phyloP scores from a whole-genome alignment of 2,113 vertebrate species.

The Sebastes fasciatus region DNA sequence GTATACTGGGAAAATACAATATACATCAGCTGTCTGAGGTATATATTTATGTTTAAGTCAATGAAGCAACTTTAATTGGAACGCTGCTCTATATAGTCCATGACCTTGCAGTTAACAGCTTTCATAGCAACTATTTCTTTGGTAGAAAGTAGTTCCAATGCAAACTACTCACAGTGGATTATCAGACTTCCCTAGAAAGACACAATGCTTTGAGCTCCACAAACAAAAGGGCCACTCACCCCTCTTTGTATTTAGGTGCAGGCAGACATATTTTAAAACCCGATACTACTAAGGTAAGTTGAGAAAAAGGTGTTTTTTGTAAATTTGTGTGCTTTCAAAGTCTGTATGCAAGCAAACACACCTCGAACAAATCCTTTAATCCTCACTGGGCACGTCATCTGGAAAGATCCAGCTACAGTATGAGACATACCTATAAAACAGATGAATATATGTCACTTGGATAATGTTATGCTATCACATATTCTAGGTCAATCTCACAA shows the following conservation, averaged over 20 bases:
- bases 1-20: not conserved
- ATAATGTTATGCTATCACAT: conserved; percentile 27
- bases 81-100: not conserved
- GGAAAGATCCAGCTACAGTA: conserved; percentile 9
- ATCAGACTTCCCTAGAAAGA: not conserved
- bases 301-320: not conserved
- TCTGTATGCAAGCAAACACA: conserved; percentile 78
- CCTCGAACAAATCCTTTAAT: conserved; percentile 52
- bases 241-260: not conserved
- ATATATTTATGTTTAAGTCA: not conserved
- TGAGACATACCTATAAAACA: conserved; percentile 36
- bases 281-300: not conserved
- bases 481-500: conserved; percentile 55
- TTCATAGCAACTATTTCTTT: not conserved
- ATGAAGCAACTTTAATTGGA: not conserved
- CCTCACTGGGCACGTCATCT: conserved; percentile 30
- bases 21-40: not conserved
- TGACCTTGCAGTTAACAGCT: not conserved
- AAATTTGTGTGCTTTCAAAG: not conserved
- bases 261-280: not conserved
- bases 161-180: not conserved
- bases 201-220: not conserved
- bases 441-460: conserved; percentile 38
- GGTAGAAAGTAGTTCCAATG: not conserved
- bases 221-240: not conserved